A percentile compares a stretch with the other conserved stretches of the same genome.
These are phyloP conservation scores for Thumatha senex DNA, from an alignment of 2,888 invertebrate species.

Conservation along the genomic window DNA sequence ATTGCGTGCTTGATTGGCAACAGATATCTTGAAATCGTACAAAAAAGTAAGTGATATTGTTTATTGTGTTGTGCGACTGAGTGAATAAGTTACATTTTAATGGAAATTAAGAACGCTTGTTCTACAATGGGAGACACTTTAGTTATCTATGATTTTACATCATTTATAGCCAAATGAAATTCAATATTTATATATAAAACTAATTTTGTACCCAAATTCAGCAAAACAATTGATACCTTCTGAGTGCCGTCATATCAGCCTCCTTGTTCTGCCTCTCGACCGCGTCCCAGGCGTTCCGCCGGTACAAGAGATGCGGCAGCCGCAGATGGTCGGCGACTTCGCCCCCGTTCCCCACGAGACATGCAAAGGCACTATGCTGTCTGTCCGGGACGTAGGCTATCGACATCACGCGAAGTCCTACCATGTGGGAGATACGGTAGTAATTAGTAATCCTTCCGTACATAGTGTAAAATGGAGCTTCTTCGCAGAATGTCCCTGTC, in stretches of 20 bases:
- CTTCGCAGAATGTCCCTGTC: too few relatives aligned
- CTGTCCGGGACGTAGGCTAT: conserved; percentile 94
- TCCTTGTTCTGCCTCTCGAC: conserved; percentile 70
- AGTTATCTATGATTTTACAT: too few relatives aligned
- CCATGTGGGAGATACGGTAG: too few relatives aligned
- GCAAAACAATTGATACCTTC: conserved; percentile 46
- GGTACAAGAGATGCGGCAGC: conserved; percentile 92
- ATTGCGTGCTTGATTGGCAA: too few relatives aligned
- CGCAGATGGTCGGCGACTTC: conserved; percentile 96
- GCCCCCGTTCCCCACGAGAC: conserved; percentile 93
- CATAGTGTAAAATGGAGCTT: neutral
- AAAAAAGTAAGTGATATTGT: too few relatives aligned
- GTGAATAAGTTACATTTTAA: too few relatives aligned
- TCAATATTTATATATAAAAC: too few relatives aligned
- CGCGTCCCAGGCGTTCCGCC: conserved; percentile 86
- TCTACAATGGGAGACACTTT: too few relatives aligned
- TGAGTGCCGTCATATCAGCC: conserved; percentile 69
- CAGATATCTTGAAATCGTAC: too few relatives aligned
- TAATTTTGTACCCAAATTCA: neutral
- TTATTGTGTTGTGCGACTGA: too few relatives aligned
- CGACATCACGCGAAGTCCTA: conserved; percentile 92
- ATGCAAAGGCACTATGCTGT: conserved; percentile 93
- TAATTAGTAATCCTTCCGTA: neutral
- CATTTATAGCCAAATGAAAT: too few relatives aligned
- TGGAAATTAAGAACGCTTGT: too few relatives aligned